phyloP scores from a whole-genome alignment of 2,113 vertebrate genomes.

The Carettochelys insculpta region DNA sequence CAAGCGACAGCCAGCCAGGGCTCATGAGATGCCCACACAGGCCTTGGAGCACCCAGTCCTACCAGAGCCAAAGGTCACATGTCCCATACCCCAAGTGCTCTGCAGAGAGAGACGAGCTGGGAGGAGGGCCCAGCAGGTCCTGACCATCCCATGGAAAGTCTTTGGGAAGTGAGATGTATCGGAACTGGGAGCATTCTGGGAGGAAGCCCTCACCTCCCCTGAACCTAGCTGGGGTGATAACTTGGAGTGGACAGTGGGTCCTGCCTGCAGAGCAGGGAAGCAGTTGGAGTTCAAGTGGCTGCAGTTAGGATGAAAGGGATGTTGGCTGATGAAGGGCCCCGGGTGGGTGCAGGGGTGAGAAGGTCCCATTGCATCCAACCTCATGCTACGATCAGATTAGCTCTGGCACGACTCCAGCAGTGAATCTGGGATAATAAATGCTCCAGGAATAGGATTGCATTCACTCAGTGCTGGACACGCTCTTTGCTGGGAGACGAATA shows the following conservation, averaged over 20 bases:
- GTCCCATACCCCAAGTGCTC: not conserved
- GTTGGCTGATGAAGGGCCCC: not conserved
- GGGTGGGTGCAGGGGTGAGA: accelerated
- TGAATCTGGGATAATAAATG: accelerated
- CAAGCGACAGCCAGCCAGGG: not conserved
- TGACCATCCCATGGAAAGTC: not conserved
- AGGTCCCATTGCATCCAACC: accelerated
- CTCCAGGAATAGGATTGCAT: not conserved
- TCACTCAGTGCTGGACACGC: accelerated
- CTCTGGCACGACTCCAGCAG: accelerated
- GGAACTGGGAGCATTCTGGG: not conserved
- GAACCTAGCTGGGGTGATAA: not conserved
- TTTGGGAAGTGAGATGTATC: not conserved
- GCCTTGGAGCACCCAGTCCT: not conserved
- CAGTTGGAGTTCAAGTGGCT: not conserved
- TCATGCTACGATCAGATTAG: not conserved
- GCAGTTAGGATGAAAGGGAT: not conserved
- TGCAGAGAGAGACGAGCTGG: not conserved
- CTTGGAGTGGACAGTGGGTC: not conserved
- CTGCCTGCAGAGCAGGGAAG: not conserved
- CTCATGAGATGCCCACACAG: not conserved
- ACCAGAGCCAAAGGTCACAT: not conserved
- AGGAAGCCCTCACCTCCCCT: not conserved
- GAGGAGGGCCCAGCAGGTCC: not conserved
- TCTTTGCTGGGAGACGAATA: accelerated